A percentile compares a stretch with the other conserved stretches of the same genome.
phyloP scores from a whole-genome alignment of 2,888 invertebrate species.

The Oligia fasciuncula region DNA sequence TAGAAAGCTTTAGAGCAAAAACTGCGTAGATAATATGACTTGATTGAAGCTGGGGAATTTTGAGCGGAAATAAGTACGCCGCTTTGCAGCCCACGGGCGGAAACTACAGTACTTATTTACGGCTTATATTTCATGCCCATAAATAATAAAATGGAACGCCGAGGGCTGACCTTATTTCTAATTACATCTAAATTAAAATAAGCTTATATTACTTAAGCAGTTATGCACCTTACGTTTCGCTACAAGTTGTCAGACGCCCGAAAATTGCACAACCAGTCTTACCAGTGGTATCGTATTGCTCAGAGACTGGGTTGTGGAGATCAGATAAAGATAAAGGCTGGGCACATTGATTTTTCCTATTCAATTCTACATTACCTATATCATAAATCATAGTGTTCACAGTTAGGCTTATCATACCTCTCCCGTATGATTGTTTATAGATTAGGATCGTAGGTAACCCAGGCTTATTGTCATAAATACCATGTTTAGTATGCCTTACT shows the following conservation, averaged over 20 bases:
- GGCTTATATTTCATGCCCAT: conserved; percentile 53
- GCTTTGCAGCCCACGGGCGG: conserved; percentile 59
- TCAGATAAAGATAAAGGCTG: background rate
- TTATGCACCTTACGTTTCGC: too few relatives aligned
- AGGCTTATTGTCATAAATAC: background rate
- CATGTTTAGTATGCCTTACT: background rate
- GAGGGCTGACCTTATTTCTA: conserved; percentile 17
- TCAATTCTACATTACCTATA: background rate
- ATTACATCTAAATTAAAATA: conserved; percentile 30
- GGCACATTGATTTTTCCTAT: background rate
- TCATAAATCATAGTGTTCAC: background rate
- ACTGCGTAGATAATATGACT: conserved; percentile 51
- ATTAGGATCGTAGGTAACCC: too few relatives aligned
- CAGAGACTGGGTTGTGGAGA: background rate
- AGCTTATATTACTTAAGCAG: background rate
- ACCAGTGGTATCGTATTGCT: background rate
- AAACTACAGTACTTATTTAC: conserved; percentile 61
- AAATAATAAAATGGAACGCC: conserved; percentile 42
- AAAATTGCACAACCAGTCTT: background rate
- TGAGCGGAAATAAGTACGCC: conserved; percentile 61
- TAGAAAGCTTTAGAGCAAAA: conserved; percentile 63
- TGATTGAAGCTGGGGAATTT: conserved; percentile 60
- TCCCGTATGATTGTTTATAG: background rate
- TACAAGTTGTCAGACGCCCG: background rate
- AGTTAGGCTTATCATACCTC: background rate